phyloP scores from a whole-genome alignment of 2,113 vertebrate genomes.

The Poicephalus meyeri region DNA sequence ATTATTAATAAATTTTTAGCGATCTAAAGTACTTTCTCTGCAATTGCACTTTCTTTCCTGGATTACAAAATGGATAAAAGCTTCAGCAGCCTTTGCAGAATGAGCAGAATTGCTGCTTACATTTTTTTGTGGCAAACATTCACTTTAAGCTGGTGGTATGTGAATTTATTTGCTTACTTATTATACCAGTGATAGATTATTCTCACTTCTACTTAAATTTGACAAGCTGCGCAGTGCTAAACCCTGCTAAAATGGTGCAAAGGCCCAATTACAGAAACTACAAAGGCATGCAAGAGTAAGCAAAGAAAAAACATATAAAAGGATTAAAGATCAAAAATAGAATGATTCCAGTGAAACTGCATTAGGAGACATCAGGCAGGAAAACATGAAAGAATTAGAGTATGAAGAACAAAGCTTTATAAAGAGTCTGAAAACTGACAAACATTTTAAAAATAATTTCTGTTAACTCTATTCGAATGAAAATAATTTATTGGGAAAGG shows the following conservation, averaged over 20 bases:
- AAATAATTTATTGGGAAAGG: conserved; percentile 12
- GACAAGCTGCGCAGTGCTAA: conserved; percentile 68
- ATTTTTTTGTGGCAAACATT: neutral
- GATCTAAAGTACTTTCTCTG: neutral
- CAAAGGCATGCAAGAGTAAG: conserved; percentile 75
- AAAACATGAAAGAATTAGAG: conserved; percentile 69
- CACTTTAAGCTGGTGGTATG: neutral
- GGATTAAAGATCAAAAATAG: conserved; percentile 80
- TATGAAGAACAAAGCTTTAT: conserved; percentile 62
- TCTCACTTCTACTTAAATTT: conserved; percentile 63
- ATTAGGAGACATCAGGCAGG: conserved; percentile 67
- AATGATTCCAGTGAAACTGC: conserved; percentile 68
- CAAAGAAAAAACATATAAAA: conserved; percentile 74
- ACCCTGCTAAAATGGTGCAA: conserved; percentile 77
- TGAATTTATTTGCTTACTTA: conserved; percentile 25
- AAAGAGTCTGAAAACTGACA: conserved; percentile 42
- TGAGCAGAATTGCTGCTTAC: neutral
- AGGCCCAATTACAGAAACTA: conserved; percentile 78
- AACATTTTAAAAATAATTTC: conserved; percentile 44
- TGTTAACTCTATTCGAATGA: conserved; percentile 26
- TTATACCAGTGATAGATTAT: conserved; percentile 41
- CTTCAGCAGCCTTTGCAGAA: neutral
- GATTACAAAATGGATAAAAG: neutral
- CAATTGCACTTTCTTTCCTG: neutral
- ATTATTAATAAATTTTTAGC: conserved; percentile 32